phyloP scores from a whole-genome alignment of 2,888 invertebrate genomes.

The Horisme vitalbata region DNA sequence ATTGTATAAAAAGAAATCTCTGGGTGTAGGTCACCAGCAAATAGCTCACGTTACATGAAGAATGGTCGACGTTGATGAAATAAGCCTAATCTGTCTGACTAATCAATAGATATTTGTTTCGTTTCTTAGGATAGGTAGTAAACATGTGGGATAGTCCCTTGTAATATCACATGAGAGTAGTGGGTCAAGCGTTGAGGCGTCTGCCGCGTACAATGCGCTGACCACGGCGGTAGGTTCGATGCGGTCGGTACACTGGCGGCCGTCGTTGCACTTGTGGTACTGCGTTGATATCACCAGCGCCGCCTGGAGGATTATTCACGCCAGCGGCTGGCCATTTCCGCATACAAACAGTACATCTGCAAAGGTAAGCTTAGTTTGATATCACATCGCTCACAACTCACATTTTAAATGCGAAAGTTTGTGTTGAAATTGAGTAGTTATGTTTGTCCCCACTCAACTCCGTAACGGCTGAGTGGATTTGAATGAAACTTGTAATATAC shows the following conservation, averaged over 20 bases:
- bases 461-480: too few relatives aligned
- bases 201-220: slow-evolving; percentile 49
- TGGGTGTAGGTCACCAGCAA: too few relatives aligned
- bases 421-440: too few relatives aligned
- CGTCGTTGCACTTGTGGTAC: slow-evolving; percentile 60
- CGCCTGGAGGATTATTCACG: slow-evolving; percentile 24
- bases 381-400: too few relatives aligned
- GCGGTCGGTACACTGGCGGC: slow-evolving; percentile 12
- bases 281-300: slow-evolving; percentile 50
- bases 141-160: slow-evolving; percentile 7
- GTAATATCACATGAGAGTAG: slow-evolving; percentile 26
- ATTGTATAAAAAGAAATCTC: too few relatives aligned
- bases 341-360: slow-evolving; percentile 73
- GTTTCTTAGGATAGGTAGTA: not conserved
- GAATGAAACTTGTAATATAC: too few relatives aligned
- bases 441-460: too few relatives aligned
- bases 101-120: not conserved
- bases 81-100: not conserved
- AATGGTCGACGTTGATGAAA: too few relatives aligned
- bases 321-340: slow-evolving; percentile 48
- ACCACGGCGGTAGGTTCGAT: slow-evolving; percentile 23
- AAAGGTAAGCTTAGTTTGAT: slow-evolving; percentile 2
- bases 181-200: slow-evolving; percentile 31
- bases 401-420: too few relatives aligned
- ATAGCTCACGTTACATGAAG: too few relatives aligned